Base-by-base conservation (phyloP, 2,797 vertebrate species). In the Adrianichthys oophorus region DNA sequence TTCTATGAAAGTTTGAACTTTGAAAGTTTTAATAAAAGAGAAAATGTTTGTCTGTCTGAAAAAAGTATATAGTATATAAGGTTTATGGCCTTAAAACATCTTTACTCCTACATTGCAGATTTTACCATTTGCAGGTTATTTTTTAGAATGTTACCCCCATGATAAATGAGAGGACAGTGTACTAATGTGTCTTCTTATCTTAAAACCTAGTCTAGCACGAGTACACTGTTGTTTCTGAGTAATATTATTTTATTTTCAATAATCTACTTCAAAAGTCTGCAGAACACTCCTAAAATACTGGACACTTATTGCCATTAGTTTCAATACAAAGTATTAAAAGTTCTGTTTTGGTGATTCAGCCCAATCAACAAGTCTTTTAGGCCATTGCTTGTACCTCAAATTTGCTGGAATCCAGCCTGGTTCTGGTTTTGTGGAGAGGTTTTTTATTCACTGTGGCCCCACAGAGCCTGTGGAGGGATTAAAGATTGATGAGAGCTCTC, bases 401-500 rank as follows among this genome's bases (percentile, higher is more conserved):
- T 72, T 50, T 74, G 68, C 72, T 48, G 72, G 72, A 86, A 83
- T 83, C 54, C 21, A 52, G 57, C 67, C 80, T 83, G 52, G 37
- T 76, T 83, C 79, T 79, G 78, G 62, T 87, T 85, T 86, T 76
- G 73, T 65, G 65, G 74, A 58, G 59, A 73, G 77, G 61, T 69
- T 87, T 87, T 37, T 86, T 85, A 84, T 85, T 84, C 77, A 45
- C 77, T 56, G 72, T 42, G 56, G 78, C 82, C 80, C 83, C 52
- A 48, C 48, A 2, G 74, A 85, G 84, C 84, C 84, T 4, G 59
- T 83, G 85, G 88, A 89, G 72, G 76, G 76, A 90, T 90, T 87
- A 88, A 90, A 88, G 81, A 90, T 90, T 90, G 88, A 90, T 89
- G 86, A 90, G 78, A 62, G 79, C 89, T 82, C 88, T 91, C 86